phyloP scores from a whole-genome alignment of 2,113 vertebrate species.

The Entosphenus tridentatus region DNA sequence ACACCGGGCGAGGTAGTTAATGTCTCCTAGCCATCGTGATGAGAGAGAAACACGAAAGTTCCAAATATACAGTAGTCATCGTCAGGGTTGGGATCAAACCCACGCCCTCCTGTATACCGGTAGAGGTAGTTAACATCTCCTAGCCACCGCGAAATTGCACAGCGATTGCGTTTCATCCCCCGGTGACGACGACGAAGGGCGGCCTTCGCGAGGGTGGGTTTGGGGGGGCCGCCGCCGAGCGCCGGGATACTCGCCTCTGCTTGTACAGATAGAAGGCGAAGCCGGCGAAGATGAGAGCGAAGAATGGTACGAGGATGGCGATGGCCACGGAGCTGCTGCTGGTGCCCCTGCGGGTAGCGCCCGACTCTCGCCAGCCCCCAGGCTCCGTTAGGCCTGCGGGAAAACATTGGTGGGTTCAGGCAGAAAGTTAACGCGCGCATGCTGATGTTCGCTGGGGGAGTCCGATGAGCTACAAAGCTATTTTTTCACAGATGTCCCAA shows the following conservation, averaged over 20 bases:
- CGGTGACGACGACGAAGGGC: too few relatives aligned
- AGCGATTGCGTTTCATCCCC: not conserved
- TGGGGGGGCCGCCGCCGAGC: not conserved
- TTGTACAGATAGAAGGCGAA: constrained; percentile 98
- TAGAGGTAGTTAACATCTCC: not conserved
- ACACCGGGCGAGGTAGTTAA: too few relatives aligned
- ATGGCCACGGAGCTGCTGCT: constrained; percentile 98
- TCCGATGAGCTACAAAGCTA: too few relatives aligned
- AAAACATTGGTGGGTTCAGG: too few relatives aligned
- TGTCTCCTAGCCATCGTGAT: not conserved
- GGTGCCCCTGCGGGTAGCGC: constrained; percentile 54
- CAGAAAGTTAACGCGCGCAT: too few relatives aligned
- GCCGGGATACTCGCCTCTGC: constrained; percentile 44
- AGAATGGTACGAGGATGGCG: constrained; percentile 97
- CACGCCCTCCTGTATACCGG: not conserved
- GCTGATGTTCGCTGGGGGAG: too few relatives aligned
- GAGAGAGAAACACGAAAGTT: too few relatives aligned
- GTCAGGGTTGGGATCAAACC: not conserved
- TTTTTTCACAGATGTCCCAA: too few relatives aligned
- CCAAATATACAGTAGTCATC: too few relatives aligned
- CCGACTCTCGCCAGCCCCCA: too few relatives aligned
- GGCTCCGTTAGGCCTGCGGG: too few relatives aligned
- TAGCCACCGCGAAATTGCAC: not conserved
- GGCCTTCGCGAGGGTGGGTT: not conserved
- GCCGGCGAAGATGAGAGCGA: constrained; percentile 96